Conservation (phyloP, 1,140 invertebrate genomes). For the Lordiphosa collinella region DNA sequence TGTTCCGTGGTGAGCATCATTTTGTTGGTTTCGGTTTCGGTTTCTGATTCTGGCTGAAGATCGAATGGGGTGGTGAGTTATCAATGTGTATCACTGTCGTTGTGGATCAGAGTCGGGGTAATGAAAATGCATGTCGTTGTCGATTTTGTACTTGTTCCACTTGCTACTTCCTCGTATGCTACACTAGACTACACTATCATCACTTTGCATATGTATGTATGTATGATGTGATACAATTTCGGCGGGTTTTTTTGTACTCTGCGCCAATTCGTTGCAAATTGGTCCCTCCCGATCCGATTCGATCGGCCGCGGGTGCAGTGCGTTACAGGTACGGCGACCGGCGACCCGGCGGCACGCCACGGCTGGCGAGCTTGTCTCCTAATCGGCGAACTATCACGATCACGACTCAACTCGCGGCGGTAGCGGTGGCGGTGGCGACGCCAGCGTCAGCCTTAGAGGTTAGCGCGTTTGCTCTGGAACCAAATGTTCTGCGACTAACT, state of each 20-base stretch:
- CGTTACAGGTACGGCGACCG: slow-evolving; percentile 15
- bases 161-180: slow-evolving; percentile 8
- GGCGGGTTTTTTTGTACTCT: slow-evolving; percentile 11
- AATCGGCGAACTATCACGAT: slow-evolving; percentile 47
- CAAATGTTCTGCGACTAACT: slow-evolving; percentile 60
- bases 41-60: not conserved
- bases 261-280: slow-evolving; percentile 4
- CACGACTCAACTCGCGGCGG: slow-evolving; percentile 38
- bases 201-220: slow-evolving; percentile 8
- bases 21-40: not conserved
- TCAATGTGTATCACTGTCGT: not conserved
- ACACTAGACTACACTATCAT: slow-evolving; percentile 16
- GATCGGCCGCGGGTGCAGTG: slow-evolving; percentile 30
- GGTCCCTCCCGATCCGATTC: slow-evolving; percentile 14
- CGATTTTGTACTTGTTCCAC: slow-evolving; percentile 9
- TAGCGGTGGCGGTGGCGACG: slow-evolving; percentile 15
- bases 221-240: not conserved
- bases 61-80: not conserved
- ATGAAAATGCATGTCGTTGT: slow-evolving; percentile 8
- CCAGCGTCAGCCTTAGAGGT: slow-evolving; percentile 26
- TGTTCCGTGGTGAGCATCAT: slow-evolving; percentile 79
- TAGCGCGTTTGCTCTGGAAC: slow-evolving; percentile 33
- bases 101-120: not conserved
- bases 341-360: slow-evolving; percentile 58
- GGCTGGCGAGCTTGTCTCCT: slow-evolving; percentile 40